Evolutionary conservation across 2,797 vertebrate species (phyloP).

Genomic region (Gadopsis marmoratus): DNA sequence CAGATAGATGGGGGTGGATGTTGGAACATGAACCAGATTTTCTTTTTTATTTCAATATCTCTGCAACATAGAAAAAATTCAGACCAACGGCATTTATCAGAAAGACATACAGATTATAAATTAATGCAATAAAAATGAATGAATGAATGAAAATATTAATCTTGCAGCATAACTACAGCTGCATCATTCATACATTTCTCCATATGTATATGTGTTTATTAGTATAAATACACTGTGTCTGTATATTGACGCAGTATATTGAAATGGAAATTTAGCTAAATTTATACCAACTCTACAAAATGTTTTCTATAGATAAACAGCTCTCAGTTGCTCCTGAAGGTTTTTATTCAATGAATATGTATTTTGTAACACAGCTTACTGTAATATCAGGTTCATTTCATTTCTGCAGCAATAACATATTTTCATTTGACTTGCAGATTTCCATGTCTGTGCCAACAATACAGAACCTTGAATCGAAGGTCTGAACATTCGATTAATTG

Average conservation of each 20-base stretch:
- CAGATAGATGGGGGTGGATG: slow-evolving; percentile 35
- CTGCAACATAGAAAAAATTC: neutral
- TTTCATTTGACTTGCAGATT: slow-evolving; percentile 56
- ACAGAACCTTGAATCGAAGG: slow-evolving; percentile 67
- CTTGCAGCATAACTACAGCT: neutral
- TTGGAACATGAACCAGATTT: slow-evolving; percentile 33
- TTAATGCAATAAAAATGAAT: too few species aligned
- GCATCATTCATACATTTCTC: neutral
- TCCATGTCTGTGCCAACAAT: slow-evolving; percentile 56
- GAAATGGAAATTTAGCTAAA: slow-evolving; percentile 6
- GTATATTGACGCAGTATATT: neutral
- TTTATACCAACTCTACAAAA: slow-evolving; percentile 2
- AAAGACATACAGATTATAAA: neutral
- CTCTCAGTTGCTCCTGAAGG: slow-evolving; percentile 2
- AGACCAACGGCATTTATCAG: slow-evolving; percentile 8
- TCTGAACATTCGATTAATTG: slow-evolving; percentile 77
- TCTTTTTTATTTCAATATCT: neutral
- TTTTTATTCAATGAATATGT: slow-evolving; percentile 16
- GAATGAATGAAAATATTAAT: neutral
- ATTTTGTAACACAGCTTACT: slow-evolving; percentile 32
- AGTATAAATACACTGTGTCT: neutral
- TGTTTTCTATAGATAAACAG: neutral
- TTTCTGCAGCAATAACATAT: slow-evolving; percentile 43
- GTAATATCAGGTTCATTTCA: slow-evolving; percentile 39
- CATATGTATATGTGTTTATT: neutral